Percentiles rank a stretch among this genome's conserved stretches.
Evolutionary conservation across 30 jellyfish, hydroid and myxozoan genomes (phyloP).

Genomic region (Turritopsis dohrnii): DNA sequence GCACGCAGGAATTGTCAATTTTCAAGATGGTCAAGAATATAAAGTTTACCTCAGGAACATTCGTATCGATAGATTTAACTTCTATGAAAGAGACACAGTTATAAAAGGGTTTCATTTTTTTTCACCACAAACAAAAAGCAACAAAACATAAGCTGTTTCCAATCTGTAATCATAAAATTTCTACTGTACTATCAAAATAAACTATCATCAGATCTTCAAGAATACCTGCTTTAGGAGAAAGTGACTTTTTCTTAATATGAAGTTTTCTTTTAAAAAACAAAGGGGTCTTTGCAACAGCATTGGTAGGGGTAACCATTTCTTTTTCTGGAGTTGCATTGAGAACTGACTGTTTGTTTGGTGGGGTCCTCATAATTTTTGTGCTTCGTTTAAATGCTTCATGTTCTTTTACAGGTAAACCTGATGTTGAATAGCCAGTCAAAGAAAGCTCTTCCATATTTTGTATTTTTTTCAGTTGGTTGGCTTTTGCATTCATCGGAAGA

Average conservation of each 20-base stretch:
- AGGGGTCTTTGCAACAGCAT: not conserved
- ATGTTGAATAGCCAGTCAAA: not conserved
- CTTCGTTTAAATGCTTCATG: not conserved
- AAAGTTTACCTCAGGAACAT: not conserved
- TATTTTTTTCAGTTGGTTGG: not conserved
- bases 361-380: not conserved
- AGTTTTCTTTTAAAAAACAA: not conserved
- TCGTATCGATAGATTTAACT: not conserved
- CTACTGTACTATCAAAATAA: not conserved
- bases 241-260: not conserved
- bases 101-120: too few species aligned
- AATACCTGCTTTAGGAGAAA: not conserved
- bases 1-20: not conserved
- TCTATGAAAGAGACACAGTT: not conserved
- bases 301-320: not conserved
- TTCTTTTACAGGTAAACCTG: not conserved
- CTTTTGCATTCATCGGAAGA: not conserved
- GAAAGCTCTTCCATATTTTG: not conserved
- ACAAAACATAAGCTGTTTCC: too few species aligned
- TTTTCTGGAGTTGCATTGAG: not conserved
- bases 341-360: not conserved
- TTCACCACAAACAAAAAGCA: too few species aligned
- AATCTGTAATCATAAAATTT: too few species aligned
- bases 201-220: not conserved
- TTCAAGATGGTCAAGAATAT: not conserved